These are phyloP conservation scores for Uria lomvia DNA, from an alignment of 2,113 vertebrate species.

Conservation along the genomic window DNA sequence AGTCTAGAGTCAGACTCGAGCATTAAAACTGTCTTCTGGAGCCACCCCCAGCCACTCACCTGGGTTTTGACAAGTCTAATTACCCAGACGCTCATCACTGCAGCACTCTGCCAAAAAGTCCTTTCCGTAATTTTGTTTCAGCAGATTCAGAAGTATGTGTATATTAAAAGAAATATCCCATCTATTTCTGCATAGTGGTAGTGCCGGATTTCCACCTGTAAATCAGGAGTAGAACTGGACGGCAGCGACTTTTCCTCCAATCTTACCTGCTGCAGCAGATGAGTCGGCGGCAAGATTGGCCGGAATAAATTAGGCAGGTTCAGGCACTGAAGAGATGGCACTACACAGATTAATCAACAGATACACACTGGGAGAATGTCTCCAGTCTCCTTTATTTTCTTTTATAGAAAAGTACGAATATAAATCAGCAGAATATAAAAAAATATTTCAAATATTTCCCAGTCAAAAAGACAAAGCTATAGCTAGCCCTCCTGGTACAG, in stretches of 20 bases:
- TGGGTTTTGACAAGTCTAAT: neutral
- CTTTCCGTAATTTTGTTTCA: neutral
- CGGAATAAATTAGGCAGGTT: neutral
- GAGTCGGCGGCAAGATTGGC: neutral
- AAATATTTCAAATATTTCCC: constrained; percentile 9
- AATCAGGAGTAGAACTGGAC: neutral
- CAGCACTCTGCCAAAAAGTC: neutral
- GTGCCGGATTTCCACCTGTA: neutral
- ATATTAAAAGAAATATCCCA: neutral
- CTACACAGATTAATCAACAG: neutral
- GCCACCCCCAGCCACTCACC: neutral
- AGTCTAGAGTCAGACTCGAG: neutral
- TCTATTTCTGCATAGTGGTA: neutral
- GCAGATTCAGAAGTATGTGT: neutral
- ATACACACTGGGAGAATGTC: neutral
- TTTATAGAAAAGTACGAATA: neutral
- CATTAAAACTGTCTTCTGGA: neutral
- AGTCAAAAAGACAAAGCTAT: neutral
- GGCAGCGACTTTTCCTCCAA: neutral
- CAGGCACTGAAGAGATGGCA: neutral
- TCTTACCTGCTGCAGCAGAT: neutral
- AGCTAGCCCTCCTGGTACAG: neutral
- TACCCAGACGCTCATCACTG: neutral
- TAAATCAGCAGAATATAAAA: neutral
- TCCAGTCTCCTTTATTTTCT: constrained; percentile 21